These are phyloP conservation scores for Parus major DNA, from an alignment of 2,113 vertebrate species.

Conservation along the genomic window DNA sequence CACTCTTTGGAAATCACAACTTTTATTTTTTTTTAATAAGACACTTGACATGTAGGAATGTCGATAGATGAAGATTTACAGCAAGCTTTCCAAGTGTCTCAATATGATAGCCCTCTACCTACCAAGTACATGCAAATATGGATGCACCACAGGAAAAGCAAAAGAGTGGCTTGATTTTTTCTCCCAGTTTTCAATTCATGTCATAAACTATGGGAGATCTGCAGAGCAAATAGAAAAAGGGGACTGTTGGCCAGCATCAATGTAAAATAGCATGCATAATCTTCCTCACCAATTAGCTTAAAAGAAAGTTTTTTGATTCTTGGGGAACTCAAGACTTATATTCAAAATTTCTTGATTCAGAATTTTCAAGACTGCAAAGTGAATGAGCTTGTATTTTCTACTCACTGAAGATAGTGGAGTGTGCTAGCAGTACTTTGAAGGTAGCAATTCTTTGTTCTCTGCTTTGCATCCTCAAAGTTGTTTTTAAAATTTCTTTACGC, in stretches of 20 bases:
- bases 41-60: neutral
- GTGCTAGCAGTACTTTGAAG: neutral
- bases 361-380: neutral
- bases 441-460: neutral
- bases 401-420: neutral
- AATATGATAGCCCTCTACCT: neutral
- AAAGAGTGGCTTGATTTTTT: neutral
- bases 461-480: neutral
- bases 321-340: neutral
- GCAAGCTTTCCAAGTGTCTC: neutral
- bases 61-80: neutral
- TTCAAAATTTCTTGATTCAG: neutral
- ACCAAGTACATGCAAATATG: neutral
- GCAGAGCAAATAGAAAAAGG: neutral
- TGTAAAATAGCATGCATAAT: neutral
- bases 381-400: neutral
- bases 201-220: neutral
- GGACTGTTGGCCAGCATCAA: neutral
- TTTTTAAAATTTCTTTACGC: neutral
- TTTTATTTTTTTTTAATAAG: neutral
- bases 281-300: neutral
- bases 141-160: neutral
- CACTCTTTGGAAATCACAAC: neutral
- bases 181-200: neutral
- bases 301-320: neutral